A percentile compares a stretch with the other conserved stretches of the same genome.
These are phyloP conservation scores for Ceratosolen solmsi DNA, from an alignment of 1,140 invertebrate species.

Conservation along the genomic window DNA sequence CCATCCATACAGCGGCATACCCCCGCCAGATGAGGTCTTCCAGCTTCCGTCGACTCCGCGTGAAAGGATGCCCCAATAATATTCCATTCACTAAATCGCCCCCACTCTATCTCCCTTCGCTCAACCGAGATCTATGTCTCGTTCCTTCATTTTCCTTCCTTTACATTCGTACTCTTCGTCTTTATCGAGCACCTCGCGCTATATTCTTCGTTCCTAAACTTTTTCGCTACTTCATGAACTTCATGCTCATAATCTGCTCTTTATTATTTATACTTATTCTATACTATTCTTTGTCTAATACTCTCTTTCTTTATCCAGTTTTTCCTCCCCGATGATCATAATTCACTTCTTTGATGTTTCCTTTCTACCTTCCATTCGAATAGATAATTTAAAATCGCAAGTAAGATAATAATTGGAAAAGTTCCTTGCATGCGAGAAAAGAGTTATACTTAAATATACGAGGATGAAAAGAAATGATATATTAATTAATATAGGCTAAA, in stretches of 20 bases:
- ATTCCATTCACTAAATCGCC: constrained; percentile 70
- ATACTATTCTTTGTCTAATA: background rate
- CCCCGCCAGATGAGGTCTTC: constrained; percentile 72
- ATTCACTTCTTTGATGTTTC: too few species aligned
- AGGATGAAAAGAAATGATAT: too few species aligned
- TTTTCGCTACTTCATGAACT: background rate
- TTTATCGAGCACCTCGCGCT: background rate
- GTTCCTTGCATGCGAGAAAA: too few species aligned
- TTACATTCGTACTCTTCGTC: background rate
- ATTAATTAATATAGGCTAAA: too few species aligned
- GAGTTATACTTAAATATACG: too few species aligned
- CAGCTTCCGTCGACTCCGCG: constrained; percentile 72
- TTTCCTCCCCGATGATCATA: too few species aligned
- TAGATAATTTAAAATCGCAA: too few species aligned
- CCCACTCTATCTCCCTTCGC: constrained; percentile 36
- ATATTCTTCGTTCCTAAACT: background rate
- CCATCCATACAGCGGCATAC: constrained; percentile 65
- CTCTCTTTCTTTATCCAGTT: background rate
- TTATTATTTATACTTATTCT: constrained; percentile 3
- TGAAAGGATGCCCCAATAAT: constrained; percentile 75
- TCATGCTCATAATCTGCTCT: constrained; percentile 9
- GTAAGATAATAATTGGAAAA: too few species aligned
- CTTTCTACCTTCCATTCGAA: background rate
- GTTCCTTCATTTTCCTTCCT: background rate
- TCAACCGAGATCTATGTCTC: constrained; percentile 7